Evolutionary conservation across 2,888 invertebrate species (phyloP), one percentile per base, ranked within the genome.

Genomic region (Latrodectus elegans): DNA sequence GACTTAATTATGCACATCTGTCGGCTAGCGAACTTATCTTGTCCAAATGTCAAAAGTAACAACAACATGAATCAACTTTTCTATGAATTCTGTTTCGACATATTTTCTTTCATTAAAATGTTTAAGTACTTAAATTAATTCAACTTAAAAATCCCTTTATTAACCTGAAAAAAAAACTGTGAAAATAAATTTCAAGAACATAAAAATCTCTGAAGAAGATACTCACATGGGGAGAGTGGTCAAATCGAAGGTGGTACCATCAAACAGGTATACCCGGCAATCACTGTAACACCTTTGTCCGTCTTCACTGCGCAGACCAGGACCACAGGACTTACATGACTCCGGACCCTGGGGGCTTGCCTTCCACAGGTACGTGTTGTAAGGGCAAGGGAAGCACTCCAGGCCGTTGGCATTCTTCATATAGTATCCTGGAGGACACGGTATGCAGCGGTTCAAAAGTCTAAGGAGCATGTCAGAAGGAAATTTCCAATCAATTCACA

Each of bases 401-500:
- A 92, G 90, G 8, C 90, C 90, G 49, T 91, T 91, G 77, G 92
- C 92, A 53, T 78, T 78, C 53, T 89, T 84, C 84, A 94, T 92
- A 91, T 93, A 94, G 71, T 93, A 92, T 4, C 94, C 94, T 65
- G 92, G 91, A 6, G 93, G 93, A 90, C 94, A 94, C 0, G 94
- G 93, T 17, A 93, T 92, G 91, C 94, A 94, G 6, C 93, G 93
- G 90, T 71, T 84, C 70, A 87, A 14, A 8, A 82, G 14, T 0
- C 87, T 87, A 64, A 38, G 38, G 38, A 38, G 38, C 38, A 38
- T 6, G 6, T 6, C 4, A 38, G 4, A 38, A 6, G 4, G 0
- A 0, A 38, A 38, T 38, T 38, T 38, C 4, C 38, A 4, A 38
- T 38, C 22, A 22, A 22, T 22, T 22, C 22, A 22, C 22, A 22